Evolutionary conservation across 2,888 invertebrate species (phyloP), one percentile per base, ranked within the genome.

Genomic region (Amphimallon solstitiale): DNA sequence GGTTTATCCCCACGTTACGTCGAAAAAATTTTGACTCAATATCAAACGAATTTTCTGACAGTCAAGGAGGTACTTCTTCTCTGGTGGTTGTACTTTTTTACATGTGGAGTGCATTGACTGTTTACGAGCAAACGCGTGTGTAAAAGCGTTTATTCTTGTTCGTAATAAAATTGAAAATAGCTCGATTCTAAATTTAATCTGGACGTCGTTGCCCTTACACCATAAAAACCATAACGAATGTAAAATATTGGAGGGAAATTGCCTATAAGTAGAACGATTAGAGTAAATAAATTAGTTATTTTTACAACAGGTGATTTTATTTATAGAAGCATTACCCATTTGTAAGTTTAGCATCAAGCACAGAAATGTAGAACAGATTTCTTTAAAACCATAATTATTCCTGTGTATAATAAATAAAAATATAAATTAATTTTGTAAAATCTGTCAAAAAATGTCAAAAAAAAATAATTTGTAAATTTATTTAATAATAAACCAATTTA

Each of bases 141-240:
- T 45, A 59, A 59, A 59, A 43, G 56, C 43, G 43, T 43, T 29
- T 59, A 59, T 59, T 59, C 56, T 43, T 29, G 56, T 34, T 59
- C 56, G 56, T 59, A 59, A 59, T 59, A 59, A 59, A 59, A 59
- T 59, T 59, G 43, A 59, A 59, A 59, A 59, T 59, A 59, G 56
- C 56, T 59, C 14, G 23, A n/a, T 14, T 43, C 56, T 59, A 59
- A 43, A 59, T 59, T 43, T 59, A 59, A 43, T 34, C 1, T 15
- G 10, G 29, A 43, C 56, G 56, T 59, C 56, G 29, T 59, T 59
- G 56, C 56, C 56, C 56, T 59, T 59, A 45, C 14, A 43, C 56
- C 23, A 59, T 59, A 59, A 59, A 45, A 59, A 59, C 40, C 43
- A 38, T 59, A 43, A 59, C 43, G 29, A 29, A 34, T 29, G 43